A percentile compares a stretch with the other conserved stretches of the same genome.
phyloP scores from a whole-genome alignment of 2,888 invertebrate species.

The Apomyelois bistriatella region DNA sequence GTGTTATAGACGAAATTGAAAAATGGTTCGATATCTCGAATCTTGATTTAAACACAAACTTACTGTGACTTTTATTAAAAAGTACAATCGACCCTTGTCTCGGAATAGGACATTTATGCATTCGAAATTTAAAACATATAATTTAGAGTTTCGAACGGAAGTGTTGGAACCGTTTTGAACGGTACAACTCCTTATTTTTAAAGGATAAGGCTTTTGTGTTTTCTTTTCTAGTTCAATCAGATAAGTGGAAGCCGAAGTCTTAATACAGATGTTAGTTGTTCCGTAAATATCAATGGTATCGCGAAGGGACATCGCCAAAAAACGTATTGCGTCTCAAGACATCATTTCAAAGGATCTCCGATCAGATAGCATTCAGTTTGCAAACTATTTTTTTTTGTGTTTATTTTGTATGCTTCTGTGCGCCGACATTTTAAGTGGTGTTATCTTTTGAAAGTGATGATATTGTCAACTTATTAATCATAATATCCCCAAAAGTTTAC shows the following conservation, averaged over 20 bases:
- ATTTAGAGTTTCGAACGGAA: constrained; percentile 22
- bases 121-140: constrained; percentile 20
- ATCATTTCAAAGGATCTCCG: constrained; percentile 43
- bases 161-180: not conserved
- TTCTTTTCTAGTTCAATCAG: not conserved
- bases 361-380: constrained; percentile 66
- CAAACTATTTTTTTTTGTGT: constrained; percentile 58
- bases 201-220: not conserved
- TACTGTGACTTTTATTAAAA: constrained; percentile 62
- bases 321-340: constrained; percentile 27
- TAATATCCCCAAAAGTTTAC: too few species aligned
- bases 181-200: not conserved
- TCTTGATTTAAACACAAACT: constrained; percentile 46
- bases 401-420: constrained; percentile 29
- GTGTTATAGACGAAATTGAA: constrained; percentile 50
- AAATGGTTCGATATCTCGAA: constrained; percentile 53
- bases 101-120: constrained; percentile 21
- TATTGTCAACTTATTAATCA: too few species aligned
- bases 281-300: constrained; percentile 50
- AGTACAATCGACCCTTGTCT: constrained; percentile 42
- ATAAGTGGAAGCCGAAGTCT: constrained; percentile 12
- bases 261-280: constrained; percentile 53
- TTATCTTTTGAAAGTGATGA: constrained; percentile 13
- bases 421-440: not conserved
- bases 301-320: constrained; percentile 48